Base-by-base conservation (phyloP, 2,113 vertebrate genomes). In the Siniperca knerii region DNA sequence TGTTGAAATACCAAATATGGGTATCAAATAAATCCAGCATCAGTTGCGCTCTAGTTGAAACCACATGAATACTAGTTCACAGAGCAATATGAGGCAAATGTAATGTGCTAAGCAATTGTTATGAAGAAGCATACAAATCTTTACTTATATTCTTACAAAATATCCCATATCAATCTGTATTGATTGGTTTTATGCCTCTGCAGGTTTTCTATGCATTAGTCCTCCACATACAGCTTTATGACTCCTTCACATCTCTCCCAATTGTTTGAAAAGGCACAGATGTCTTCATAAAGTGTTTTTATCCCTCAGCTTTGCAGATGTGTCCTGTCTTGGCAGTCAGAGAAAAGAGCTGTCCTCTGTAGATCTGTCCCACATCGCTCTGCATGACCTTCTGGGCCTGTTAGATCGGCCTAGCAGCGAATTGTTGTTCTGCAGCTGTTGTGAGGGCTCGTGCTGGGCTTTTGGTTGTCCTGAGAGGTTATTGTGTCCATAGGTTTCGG, bases 281-380 rank as follows among this genome's bases (percentile, higher is more conserved):
- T 52, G 69, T 78, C 69, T 79, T 75, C 9, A 62, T 0, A 29
- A 61, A 67, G 44, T 13, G 50, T 78, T 50, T 70, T 42, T 69
- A 10, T 71, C 18, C 21, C 5, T 79, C 15, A 71, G 6, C 12
- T 79, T 67, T 74, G 29, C 40, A 48, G 10, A 55, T 42, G 1
- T 50, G 46, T 2, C 33, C 12, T 12, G 11, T 77, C 18, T 71
- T 44, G 7, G 8, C 18, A 52, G 4, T 94, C 77, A 95, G 40
- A 91, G 87, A 58, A 88, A 87, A 21, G 89, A 90, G 75, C 76
- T 85, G 64, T 94, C 87, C 71, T 92, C 89, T 65, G 20, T 78
- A 46, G 83, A 82, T 42, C 21, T 74, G 77, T 92, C 91, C 94
- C 93, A 95, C 64, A 87, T 37, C 6, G 54, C 94, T 69, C 61